These are phyloP conservation scores for Gymnogyps californianus DNA, from an alignment of 2,113 vertebrate species.

Conservation along the genomic window DNA sequence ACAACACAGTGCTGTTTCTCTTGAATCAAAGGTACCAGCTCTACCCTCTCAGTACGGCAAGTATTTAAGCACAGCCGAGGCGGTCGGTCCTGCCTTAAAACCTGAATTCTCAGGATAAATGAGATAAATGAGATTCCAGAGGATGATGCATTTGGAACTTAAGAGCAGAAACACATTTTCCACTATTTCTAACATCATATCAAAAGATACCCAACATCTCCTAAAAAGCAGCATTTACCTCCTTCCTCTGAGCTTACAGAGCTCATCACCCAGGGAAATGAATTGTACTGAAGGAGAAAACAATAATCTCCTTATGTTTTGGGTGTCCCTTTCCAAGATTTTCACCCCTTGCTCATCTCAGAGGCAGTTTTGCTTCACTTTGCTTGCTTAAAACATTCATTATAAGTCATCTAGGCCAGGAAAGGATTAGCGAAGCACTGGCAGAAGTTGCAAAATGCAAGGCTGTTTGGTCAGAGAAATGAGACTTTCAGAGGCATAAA, in stretches of 20 bases:
- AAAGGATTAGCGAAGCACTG: constrained; percentile 48
- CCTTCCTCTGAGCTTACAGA: neutral
- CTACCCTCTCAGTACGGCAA: neutral
- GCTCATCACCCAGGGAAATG: constrained; percentile 28
- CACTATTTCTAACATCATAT: neutral
- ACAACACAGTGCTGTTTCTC: neutral
- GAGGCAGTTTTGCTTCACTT: constrained; percentile 28
- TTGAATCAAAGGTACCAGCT: neutral
- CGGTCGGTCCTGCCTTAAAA: neutral
- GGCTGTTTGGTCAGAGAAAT: constrained; percentile 4
- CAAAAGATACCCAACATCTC: neutral
- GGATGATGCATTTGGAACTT: neutral
- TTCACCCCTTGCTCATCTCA: constrained; percentile 25
- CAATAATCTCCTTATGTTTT: constrained; percentile 57
- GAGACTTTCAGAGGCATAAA: constrained; percentile 17
- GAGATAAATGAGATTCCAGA: neutral
- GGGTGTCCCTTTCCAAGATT: constrained; percentile 45
- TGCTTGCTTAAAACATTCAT: constrained; percentile 45
- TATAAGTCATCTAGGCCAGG: constrained; percentile 49
- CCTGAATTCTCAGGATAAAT: neutral
- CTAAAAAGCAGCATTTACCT: neutral
- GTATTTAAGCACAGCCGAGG: neutral
- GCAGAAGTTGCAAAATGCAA: constrained; percentile 14
- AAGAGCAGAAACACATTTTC: neutral
- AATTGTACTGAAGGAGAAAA: constrained; percentile 47